These are phyloP conservation scores for Arizona elegans DNA, from an alignment of 2,113 vertebrate genomes.

Conservation along the genomic window DNA sequence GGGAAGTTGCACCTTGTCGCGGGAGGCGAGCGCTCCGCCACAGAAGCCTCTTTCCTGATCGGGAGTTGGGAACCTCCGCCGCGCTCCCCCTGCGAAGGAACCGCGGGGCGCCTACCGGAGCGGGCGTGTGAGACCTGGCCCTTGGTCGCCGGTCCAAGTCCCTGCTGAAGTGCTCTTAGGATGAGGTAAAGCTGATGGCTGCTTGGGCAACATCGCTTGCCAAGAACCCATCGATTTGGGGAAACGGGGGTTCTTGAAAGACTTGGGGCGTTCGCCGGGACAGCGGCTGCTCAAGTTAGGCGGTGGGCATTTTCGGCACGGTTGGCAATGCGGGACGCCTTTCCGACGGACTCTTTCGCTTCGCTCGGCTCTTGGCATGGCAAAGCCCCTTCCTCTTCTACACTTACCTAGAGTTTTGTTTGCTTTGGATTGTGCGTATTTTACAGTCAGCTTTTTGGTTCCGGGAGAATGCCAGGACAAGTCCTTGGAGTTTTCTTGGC, in stretches of 20 bases:
- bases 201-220: neutral
- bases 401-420: neutral
- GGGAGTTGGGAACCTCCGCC: neutral
- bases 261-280: neutral
- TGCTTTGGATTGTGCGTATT: neutral
- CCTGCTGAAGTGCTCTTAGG: neutral
- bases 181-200: neutral
- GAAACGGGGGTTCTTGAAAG: neutral
- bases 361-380: neutral
- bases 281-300: neutral
- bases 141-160: neutral
- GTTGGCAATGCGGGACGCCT: neutral
- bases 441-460: neutral
- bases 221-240: neutral
- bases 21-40: neutral
- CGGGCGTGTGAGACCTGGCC: neutral
- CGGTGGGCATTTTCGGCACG: neutral
- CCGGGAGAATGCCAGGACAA: neutral
- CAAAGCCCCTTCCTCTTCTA: neutral
- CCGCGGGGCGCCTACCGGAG: neutral
- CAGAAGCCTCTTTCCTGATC: neutral
- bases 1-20: too few species aligned
- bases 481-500: neutral
- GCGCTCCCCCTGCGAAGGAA: neutral
- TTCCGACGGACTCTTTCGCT: neutral